Evolutionary conservation across 2,113 vertebrate species (phyloP).

Genomic region (Eurypyga helias): DNA sequence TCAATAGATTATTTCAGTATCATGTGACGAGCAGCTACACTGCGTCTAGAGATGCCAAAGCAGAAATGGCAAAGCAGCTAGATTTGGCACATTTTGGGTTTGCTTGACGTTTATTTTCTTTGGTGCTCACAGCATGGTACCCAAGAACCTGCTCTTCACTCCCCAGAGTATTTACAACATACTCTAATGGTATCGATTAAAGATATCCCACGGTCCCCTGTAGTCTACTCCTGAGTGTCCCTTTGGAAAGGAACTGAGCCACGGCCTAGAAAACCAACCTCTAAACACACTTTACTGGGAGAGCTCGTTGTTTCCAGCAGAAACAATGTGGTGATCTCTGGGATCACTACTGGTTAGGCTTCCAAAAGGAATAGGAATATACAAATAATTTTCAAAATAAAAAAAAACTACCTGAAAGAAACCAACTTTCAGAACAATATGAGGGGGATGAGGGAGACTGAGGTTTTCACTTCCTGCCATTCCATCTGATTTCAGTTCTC

Average conservation of each 20-base stretch:
- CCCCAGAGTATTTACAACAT: neutral
- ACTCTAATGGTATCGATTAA: neutral
- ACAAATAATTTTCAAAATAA: neutral
- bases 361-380: neutral
- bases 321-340: neutral
- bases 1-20: neutral
- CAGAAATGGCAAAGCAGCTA: neutral
- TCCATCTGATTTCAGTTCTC: neutral
- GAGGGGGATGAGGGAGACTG: neutral
- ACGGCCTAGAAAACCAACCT: neutral
- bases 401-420: neutral
- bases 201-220: neutral
- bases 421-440: neutral
- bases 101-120: neutral
- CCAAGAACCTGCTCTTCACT: neutral
- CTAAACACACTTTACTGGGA: neutral
- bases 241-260: neutral
- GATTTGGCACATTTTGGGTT: neutral
- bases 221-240: neutral
- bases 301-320: neutral
- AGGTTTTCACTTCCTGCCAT: neutral
- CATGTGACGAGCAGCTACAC: rapidly evolving
- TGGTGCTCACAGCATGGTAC: neutral
- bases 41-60: neutral
- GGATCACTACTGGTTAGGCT: neutral